Conservation (phyloP, 37 sponge, comb jelly and placozoan species). For the Ianthella basta region DNA sequence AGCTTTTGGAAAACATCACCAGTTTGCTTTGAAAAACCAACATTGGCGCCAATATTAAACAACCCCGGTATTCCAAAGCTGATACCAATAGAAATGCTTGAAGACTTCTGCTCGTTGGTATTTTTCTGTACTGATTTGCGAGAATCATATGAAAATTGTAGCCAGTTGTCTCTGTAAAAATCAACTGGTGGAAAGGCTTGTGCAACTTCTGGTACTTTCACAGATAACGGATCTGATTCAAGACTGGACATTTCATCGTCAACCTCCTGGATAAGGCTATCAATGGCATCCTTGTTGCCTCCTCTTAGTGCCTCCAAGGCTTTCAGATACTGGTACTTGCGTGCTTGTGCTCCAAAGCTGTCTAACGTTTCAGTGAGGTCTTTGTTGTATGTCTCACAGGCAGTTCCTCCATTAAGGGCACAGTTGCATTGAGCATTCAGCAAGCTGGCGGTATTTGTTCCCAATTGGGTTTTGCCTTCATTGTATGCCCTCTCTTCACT, state of each 20-base stretch:
- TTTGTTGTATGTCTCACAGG: background rate
- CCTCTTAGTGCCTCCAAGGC: background rate
- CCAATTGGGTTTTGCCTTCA: background rate
- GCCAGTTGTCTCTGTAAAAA: constrained; percentile 22
- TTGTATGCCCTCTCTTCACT: background rate
- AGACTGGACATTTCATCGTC: background rate
- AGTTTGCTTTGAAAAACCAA: background rate
- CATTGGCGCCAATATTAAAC: background rate
- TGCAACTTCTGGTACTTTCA: background rate
- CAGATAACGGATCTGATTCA: background rate
- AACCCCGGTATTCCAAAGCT: background rate
- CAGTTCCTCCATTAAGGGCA: background rate
- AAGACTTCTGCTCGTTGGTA: background rate
- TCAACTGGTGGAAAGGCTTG: background rate
- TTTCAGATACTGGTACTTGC: background rate
- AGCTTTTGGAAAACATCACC: background rate
- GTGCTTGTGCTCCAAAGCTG: background rate
- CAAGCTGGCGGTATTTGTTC: background rate
- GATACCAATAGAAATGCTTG: background rate
- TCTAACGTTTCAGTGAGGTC: background rate
- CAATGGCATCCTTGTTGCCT: background rate
- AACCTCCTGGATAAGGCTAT: background rate
- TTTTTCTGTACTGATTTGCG: background rate
- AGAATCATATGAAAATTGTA: constrained; percentile 44
- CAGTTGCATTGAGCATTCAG: background rate